Evolutionary conservation across 2,888 invertebrate genomes (phyloP).

Genomic region (Macrophya annulata): DNA sequence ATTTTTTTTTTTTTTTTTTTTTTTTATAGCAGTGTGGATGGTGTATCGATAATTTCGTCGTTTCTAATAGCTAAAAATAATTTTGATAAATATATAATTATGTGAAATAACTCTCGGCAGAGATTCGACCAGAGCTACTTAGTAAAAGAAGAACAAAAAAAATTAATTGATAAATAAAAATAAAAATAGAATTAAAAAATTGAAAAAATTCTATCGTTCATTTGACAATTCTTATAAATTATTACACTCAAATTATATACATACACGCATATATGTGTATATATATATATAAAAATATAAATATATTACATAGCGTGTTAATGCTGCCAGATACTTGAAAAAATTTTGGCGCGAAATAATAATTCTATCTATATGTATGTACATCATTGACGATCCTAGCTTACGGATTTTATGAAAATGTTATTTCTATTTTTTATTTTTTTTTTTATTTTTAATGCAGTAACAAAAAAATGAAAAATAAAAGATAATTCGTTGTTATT

Average conservation of each 20-base stretch:
- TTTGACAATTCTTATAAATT: slow-evolving; percentile 10
- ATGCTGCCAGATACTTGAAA: not conserved
- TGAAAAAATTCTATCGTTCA: not conserved
- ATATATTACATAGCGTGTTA: too few relatives aligned
- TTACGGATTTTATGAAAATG: too few relatives aligned
- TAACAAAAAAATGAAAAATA: not conserved
- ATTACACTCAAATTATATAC: slow-evolving; percentile 2
- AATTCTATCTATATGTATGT: not conserved
- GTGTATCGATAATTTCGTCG: too few relatives aligned
- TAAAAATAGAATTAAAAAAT: not conserved
- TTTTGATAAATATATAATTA: too few relatives aligned
- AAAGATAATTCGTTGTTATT: not conserved
- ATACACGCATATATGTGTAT: not conserved
- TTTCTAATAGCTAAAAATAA: too few relatives aligned
- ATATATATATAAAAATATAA: too few relatives aligned
- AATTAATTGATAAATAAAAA: not conserved
- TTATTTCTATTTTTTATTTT: not conserved
- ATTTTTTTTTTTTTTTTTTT: too few relatives aligned
- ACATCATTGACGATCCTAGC: too few relatives aligned
- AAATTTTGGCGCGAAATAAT: not conserved
- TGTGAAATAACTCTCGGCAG: too few relatives aligned
- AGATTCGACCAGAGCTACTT: too few relatives aligned
- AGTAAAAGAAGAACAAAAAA: not conserved
- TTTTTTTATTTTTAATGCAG: not conserved
- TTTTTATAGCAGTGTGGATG: too few relatives aligned